These are phyloP conservation scores for Strix aluco DNA, from an alignment of 2,113 vertebrate species.

Conservation along the genomic window DNA sequence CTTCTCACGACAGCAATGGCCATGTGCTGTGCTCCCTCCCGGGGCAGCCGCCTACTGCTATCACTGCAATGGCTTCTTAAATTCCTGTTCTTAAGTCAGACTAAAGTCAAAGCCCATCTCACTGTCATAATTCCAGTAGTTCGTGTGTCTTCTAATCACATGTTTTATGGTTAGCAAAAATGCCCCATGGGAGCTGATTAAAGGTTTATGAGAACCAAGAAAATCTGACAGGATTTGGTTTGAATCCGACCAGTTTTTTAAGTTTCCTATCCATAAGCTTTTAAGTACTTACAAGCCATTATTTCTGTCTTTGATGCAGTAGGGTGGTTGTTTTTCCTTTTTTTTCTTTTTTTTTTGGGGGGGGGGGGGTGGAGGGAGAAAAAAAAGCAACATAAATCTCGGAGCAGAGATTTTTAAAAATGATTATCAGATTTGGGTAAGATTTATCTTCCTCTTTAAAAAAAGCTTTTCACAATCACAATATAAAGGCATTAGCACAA, in stretches of 20 bases:
- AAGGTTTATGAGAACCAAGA: slow-evolving; percentile 80
- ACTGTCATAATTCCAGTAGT: slow-evolving; percentile 45
- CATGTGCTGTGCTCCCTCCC: not conserved
- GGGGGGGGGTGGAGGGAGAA: not conserved
- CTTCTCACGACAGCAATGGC: rapidly evolving
- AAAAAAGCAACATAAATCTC: slow-evolving; percentile 58
- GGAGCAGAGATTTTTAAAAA: slow-evolving; percentile 67
- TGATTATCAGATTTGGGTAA: slow-evolving; percentile 77
- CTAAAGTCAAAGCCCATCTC: slow-evolving; percentile 6
- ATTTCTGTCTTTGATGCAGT: slow-evolving; percentile 71
- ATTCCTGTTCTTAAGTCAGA: not conserved
- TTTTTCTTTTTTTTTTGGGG: not conserved
- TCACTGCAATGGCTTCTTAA: rapidly evolving
- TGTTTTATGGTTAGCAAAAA: slow-evolving; percentile 66
- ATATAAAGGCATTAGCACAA: slow-evolving; percentile 46
- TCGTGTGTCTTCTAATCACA: slow-evolving; percentile 50
- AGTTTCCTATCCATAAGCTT: slow-evolving; percentile 81
- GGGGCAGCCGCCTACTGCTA: rapidly evolving
- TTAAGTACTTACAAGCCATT: slow-evolving; percentile 78
- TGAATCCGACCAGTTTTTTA: slow-evolving; percentile 79
- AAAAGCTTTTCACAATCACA: slow-evolving; percentile 52
- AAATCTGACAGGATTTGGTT: slow-evolving; percentile 84
- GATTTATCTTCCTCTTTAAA: slow-evolving; percentile 71
- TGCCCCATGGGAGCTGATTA: slow-evolving; percentile 75
- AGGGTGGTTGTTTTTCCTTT: not conserved